Percentiles rank a stretch among this genome's conserved stretches.
Conservation (phyloP, 37 sponge, comb jelly and placozoan genomes). For the Aphrocallistes beatrix region DNA sequence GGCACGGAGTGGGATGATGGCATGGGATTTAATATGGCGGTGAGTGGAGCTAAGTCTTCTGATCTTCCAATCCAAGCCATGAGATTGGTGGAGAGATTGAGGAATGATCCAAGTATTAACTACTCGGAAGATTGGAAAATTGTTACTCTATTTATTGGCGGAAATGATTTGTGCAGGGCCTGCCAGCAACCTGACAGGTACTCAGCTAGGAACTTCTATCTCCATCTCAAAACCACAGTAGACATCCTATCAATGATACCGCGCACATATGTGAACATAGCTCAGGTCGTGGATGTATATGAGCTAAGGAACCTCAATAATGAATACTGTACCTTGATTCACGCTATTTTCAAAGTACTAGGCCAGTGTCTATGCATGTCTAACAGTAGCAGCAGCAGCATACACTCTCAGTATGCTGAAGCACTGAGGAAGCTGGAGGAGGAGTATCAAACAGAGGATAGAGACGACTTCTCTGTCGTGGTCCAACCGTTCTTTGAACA, state of each 20-base stretch:
- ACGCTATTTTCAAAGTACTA: not conserved
- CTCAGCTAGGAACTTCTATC: not conserved
- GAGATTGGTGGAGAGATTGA: not conserved
- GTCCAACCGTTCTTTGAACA: not conserved
- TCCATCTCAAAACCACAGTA: not conserved
- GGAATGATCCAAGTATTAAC: not conserved
- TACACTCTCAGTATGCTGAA: not conserved
- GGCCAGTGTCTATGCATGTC: not conserved
- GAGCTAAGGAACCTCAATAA: not conserved
- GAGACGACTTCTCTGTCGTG: not conserved
- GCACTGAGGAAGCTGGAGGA: not conserved
- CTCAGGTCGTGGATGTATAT: not conserved
- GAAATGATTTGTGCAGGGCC: not conserved
- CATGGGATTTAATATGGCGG: not conserved
- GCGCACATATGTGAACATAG: not conserved
- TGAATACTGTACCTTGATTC: not conserved
- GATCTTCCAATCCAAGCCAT: not conserved
- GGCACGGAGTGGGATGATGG: not conserved
- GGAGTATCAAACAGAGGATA: not conserved
- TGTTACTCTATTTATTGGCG: not conserved
- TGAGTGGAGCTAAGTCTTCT: not conserved
- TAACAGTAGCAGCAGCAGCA: not conserved
- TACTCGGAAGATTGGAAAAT: not conserved
- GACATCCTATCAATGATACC: not conserved
- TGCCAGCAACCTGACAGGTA: not conserved